Evolutionary conservation across 2,888 invertebrate genomes (phyloP), one percentile per base, ranked within the genome.

Genomic region (Andrena fulva): DNA sequence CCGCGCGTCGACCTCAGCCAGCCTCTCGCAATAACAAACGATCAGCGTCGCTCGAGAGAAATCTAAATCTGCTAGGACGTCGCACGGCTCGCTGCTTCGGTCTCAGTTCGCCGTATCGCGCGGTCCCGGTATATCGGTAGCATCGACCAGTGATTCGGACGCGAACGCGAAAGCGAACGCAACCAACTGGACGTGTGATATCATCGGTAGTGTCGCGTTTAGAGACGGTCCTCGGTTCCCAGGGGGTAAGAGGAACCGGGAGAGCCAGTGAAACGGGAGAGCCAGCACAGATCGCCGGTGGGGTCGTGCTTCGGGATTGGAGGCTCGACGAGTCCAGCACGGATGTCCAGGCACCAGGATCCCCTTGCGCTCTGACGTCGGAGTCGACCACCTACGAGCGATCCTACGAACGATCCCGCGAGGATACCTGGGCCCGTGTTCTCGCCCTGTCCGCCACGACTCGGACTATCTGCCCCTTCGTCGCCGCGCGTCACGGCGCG

Each of bases 401-500:
- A 54, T 8, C 27, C 56, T 6, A 56, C 20, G 35, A n/a, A 10
- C 54, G 10, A 56, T 5, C 27, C n/a, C 10, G 63, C 33, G 12
- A 42, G 29, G n/a, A 10, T n/a, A 33, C 8, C 29, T n/a, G 48
- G 33, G 42, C 42, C 42, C 1, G 16, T 42, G 42, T 5, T 42
- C 42, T 42, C 20, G 8, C 50, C 29, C 52, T 50, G 52, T n/a
- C 33, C 52, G 31, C 60, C 66, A 67, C 62, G 31, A 68, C 48
- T 50, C 59, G 27, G 29, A 8, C 27, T 10, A 8, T 50, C 50
- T 10, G n/a, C 27, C 29, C 5, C 20, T n/a, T 31, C 56, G 33
- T 35, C 68, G 80, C 33, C 42, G 31, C 42, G 42, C 59, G 48
- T 56, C 67, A 62, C 56, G 52, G 64, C 80, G 29, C 80, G 82